These are phyloP conservation scores for Ophion costatus DNA, from an alignment of 2,888 invertebrate genomes.

Conservation along the genomic window DNA sequence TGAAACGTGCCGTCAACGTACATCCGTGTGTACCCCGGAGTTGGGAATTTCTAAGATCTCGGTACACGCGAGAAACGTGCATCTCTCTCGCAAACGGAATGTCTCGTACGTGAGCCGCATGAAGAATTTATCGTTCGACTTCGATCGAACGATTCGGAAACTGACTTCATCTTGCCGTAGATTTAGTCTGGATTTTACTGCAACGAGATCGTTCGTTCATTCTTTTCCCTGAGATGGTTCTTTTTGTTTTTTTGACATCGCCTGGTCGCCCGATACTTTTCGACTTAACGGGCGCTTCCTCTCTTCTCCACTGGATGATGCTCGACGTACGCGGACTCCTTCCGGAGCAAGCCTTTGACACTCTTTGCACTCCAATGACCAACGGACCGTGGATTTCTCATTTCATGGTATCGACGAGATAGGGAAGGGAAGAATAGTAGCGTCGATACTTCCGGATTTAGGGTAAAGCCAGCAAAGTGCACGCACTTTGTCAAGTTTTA, in stretches of 20 bases:
- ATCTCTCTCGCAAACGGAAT: not conserved
- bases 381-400: not conserved
- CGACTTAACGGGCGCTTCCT: not conserved
- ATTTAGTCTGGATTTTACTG: not conserved
- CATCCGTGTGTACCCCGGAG: not conserved
- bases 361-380: not conserved
- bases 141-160: not conserved
- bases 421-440: not conserved
- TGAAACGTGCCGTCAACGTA: not conserved
- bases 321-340: not conserved
- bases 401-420: not conserved
- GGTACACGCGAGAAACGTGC: not conserved
- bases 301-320: not conserved
- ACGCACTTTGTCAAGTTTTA: no score
- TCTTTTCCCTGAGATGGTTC: not conserved
- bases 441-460: no score
- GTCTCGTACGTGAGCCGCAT: not conserved
- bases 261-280: not conserved
- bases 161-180: not conserved
- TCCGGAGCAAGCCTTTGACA: not conserved
- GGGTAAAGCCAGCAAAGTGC: no score
- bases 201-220: not conserved
- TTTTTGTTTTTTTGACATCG: not conserved
- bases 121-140: not conserved
- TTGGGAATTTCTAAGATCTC: not conserved